Base-by-base conservation (phyloP, 2,888 invertebrate species). In the Drosophila mimetica region DNA sequence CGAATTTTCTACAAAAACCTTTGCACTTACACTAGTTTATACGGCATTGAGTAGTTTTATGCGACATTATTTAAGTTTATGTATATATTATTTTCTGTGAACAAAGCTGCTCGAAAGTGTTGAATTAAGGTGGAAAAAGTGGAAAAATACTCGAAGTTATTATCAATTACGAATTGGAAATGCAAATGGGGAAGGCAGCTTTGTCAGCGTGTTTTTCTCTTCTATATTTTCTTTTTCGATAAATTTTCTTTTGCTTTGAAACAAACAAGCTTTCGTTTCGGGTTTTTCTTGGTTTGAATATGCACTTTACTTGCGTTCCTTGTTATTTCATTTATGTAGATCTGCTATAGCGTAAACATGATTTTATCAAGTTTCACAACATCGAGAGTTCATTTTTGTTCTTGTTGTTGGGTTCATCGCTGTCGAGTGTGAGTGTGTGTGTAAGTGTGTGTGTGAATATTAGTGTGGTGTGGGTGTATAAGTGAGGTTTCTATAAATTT, bases 351-450 rank as follows among this genome's bases (percentile, higher is more conserved):
- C 78, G 78, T 87, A 85, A 88, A 88, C 89, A 86, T 88, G 90
- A 86, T 89, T 89, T 89, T 60, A 89, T 90, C 87, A 90, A 91
- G 89, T 89, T 89, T 91, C 91, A 91, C 91, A 91, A 91, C 91
- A 91, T 91, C 90, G 89, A 91, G 91, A 91, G 91, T 90, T 91
- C 84, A 86, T 89, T 89, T 89, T 89, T 79, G 82, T 79, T 79
- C 77, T 87, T 79, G 71, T 81, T 89, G 72, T 76, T 83, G 74
- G 64, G 54, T 50, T 60, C 75, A 75, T 89, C 74, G 75, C 75
- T 84, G 79, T 76, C 71, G 73, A 74, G 57, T 77, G 25, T 51
- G 44, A 36, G 32, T 37, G 39, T 39, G 18, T 39, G 60, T 77
- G 25, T 51, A n/a, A n/a, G 48, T 46, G 48, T 48, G 47, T 59